Evolutionary conservation across 2,888 invertebrate species (phyloP), one percentile per base, ranked within the genome.

Genomic region (Folsomia candida): DNA sequence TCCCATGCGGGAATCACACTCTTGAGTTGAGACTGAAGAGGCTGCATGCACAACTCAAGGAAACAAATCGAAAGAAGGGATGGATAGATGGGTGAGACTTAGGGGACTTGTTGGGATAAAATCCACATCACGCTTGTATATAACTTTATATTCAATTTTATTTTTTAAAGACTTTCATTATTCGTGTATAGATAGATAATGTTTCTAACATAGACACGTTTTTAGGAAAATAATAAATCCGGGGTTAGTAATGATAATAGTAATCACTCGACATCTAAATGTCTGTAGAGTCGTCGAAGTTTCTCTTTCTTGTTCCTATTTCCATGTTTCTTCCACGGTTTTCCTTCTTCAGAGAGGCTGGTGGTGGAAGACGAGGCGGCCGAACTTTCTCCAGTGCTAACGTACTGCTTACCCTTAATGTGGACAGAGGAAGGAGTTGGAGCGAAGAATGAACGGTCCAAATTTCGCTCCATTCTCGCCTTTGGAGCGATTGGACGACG

Each of bases 241-340:
- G n/a, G n/a, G n/a, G n/a, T n/a, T n/a, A n/a, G n/a, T n/a, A n/a
- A n/a, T n/a, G n/a, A 37, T 37, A 37, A 37, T 37, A 4, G 14
- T 37, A 37, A 37, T 37, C 37, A 37, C 57, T 78, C 76, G 22
- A 77, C 81, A 84, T 97, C 96, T 67, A 94, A 86, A 85, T 95
- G 89, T 54, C 88, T 86, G 83, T 93, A 95, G 47, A 93, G 88
- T 81, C 91, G 87, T 81, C 97, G 86, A n/a, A 94, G 84, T 83
- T 98, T 98, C 83, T 97, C 95, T 72, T 90, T 90, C 82, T 94
- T 96, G 79, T 93, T 93, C 81, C 91, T 90, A 82, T 97, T 96
- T 37, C 89, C 88, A 82, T 94, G 93, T 83, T 90, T 92, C 83
- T 93, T 93, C 82, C 89, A 87, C 74, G 88, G 87, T 82, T 94